phyloP scores from a whole-genome alignment of 2,113 vertebrate species.

The Euleptes europaea region DNA sequence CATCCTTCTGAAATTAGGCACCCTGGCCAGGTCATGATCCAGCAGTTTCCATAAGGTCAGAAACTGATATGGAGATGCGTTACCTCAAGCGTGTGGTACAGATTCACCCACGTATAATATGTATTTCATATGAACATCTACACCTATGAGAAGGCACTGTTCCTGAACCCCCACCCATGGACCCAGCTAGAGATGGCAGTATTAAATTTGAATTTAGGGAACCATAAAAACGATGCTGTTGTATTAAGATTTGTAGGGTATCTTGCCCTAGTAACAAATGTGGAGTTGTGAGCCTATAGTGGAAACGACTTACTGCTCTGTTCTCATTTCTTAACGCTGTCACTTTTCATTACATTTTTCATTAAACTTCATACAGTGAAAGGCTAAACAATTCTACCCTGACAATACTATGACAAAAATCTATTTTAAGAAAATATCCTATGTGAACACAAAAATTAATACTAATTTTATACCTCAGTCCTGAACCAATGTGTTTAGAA shows the following conservation, averaged over 20 bases:
- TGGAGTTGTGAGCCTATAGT: neutral
- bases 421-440: slow-evolving; percentile 20
- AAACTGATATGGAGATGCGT: neutral
- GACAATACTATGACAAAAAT: slow-evolving; percentile 20
- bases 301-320: neutral
- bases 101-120: neutral
- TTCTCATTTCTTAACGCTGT: neutral
- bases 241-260: neutral
- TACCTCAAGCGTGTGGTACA: neutral
- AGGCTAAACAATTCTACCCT: neutral
- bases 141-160: neutral
- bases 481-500: neutral
- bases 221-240: neutral
- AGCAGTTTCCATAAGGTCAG: neutral
- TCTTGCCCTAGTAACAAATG: neutral
- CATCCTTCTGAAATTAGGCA: neutral
- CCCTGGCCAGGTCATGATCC: neutral
- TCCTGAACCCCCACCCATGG: neutral
- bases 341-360: slow-evolving; percentile 20
- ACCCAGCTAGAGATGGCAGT: neutral
- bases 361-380: neutral
- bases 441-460: neutral
- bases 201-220: neutral
- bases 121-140: neutral
- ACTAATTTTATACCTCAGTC: neutral